A percentile compares a stretch with the other conserved stretches of the same genome.
phyloP scores from a whole-genome alignment of 2,888 invertebrate species.

The Physocephala rufipes region DNA sequence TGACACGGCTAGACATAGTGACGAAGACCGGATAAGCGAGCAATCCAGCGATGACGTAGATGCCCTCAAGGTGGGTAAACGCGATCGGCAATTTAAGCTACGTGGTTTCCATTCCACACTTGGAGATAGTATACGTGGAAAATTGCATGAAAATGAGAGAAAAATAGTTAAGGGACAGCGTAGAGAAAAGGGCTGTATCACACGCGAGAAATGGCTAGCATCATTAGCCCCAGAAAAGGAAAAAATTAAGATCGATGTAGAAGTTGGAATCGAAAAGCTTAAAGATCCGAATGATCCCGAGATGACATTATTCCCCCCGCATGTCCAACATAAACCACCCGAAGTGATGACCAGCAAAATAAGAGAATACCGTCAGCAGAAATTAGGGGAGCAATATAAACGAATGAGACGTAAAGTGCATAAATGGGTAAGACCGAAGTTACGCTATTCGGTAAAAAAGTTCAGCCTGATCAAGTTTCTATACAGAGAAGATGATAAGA shows the following conservation, averaged over 20 bases:
- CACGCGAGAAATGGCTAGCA: slow-evolving; percentile 61
- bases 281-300: slow-evolving; percentile 56
- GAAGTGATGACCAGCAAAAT: slow-evolving; percentile 45
- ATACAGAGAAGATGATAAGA: slow-evolving; percentile 46
- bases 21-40: slow-evolving; percentile 49
- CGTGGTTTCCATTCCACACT: slow-evolving; percentile 62
- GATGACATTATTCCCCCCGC: slow-evolving; percentile 54
- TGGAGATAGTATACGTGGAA: slow-evolving; percentile 57
- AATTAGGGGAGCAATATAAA: slow-evolving; percentile 57
- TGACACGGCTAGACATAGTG: slow-evolving; percentile 48
- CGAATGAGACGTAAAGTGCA: slow-evolving; percentile 54
- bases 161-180: slow-evolving; percentile 48
- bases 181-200: slow-evolving; percentile 56
- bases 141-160: slow-evolving; percentile 51
- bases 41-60: slow-evolving; percentile 62
- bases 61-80: slow-evolving; percentile 57
- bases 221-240: slow-evolving; percentile 55
- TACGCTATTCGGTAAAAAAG: slow-evolving; percentile 57
- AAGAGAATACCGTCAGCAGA: slow-evolving; percentile 50
- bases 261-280: slow-evolving; percentile 52
- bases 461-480: slow-evolving; percentile 61
- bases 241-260: slow-evolving; percentile 53
- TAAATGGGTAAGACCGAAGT: slow-evolving; percentile 56
- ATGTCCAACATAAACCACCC: slow-evolving; percentile 43
- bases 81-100: slow-evolving; percentile 54